Percentiles rank a stretch among this genome's conserved stretches.
These are phyloP conservation scores for Cyprinodon diabolis DNA, from an alignment of 2,797 vertebrate genomes.

Conservation along the genomic window DNA sequence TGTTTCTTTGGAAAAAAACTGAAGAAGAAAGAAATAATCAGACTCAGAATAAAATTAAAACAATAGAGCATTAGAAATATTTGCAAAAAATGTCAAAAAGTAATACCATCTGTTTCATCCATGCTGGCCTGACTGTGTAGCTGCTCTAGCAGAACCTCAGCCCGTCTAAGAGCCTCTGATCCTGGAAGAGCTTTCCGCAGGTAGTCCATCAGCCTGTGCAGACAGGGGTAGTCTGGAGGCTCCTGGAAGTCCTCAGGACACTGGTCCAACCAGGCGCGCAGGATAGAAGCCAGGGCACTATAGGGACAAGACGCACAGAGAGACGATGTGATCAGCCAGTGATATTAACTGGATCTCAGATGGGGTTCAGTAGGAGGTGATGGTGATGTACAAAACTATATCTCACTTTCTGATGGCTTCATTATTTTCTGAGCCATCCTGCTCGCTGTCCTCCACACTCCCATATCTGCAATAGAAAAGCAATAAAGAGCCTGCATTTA, in stretches of 20 bases:
- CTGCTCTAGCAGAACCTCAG: conserved; percentile 87
- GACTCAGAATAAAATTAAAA: neutral
- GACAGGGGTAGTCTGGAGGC: conserved; percentile 84
- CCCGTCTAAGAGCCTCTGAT: conserved; percentile 87
- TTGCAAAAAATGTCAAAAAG: neutral
- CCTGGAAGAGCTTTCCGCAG: conserved; percentile 84
- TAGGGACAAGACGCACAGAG: conserved; percentile 3
- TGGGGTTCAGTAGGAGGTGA: neutral
- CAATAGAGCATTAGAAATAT: neutral
- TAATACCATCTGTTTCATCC: conserved; percentile 84
- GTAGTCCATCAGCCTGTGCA: conserved; percentile 87
- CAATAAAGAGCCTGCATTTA: neutral
- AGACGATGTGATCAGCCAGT: neutral
- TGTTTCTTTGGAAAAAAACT: conserved; percentile 83
- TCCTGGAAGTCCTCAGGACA: conserved; percentile 95
- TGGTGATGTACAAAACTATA: neutral
- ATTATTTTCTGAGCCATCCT: conserved; percentile 65
- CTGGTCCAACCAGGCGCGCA: conserved; percentile 93
- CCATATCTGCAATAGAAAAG: conserved; percentile 73
- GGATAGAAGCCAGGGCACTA: conserved; percentile 89
- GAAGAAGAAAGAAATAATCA: conserved; percentile 9
- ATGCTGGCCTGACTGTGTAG: conserved; percentile 82
- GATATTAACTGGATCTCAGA: neutral
- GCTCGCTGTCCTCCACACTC: conserved; percentile 63
- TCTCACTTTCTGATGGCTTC: conserved; percentile 82